Percentiles rank a stretch among this genome's conserved stretches.
These are phyloP conservation scores for Craterocephalus amniculus DNA, from an alignment of 2,797 vertebrate species.

Conservation along the genomic window DNA sequence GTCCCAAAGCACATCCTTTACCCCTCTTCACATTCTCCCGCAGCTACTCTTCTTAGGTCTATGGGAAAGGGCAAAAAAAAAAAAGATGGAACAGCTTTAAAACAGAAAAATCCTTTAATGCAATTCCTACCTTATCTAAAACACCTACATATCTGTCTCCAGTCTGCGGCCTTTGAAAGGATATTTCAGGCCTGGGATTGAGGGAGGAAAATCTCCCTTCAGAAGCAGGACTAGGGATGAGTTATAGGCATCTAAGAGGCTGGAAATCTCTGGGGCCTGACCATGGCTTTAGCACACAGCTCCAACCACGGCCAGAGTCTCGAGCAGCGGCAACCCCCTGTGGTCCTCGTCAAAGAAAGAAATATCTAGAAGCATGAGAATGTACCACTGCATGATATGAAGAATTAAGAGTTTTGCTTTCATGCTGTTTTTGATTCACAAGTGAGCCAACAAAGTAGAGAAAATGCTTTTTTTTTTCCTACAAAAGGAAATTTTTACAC, in stretches of 20 bases:
- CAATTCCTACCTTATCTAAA: slow-evolving; percentile 89
- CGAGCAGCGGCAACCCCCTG: slow-evolving; percentile 43
- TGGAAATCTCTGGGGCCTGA: slow-evolving; percentile 85
- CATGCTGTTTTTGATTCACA: slow-evolving; percentile 46
- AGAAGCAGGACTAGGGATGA: slow-evolving; percentile 83
- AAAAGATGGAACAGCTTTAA: slow-evolving; percentile 83
- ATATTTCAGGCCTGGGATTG: slow-evolving; percentile 82
- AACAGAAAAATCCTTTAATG: slow-evolving; percentile 89
- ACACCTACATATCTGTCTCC: slow-evolving; percentile 89
- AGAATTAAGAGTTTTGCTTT: slow-evolving; percentile 62
- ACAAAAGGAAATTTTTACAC: background rate
- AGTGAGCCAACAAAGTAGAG: slow-evolving; percentile 37
- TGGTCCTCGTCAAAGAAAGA: slow-evolving; percentile 57
- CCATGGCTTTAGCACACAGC: slow-evolving; percentile 82
- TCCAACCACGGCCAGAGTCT: slow-evolving; percentile 74
- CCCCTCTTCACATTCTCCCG: slow-evolving; percentile 71
- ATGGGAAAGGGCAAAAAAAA: slow-evolving; percentile 82
- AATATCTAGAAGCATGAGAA: slow-evolving; percentile 66
- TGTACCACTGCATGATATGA: slow-evolving; percentile 48
- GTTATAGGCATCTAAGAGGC: slow-evolving; percentile 87
- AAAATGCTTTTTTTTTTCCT: background rate
- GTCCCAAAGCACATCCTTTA: slow-evolving; percentile 77
- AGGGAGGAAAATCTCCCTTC: slow-evolving; percentile 80
- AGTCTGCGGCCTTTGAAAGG: slow-evolving; percentile 86
- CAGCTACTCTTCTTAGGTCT: slow-evolving; percentile 77